phyloP scores from a whole-genome alignment of 2,888 invertebrate genomes.

The Leuctra nigra region DNA sequence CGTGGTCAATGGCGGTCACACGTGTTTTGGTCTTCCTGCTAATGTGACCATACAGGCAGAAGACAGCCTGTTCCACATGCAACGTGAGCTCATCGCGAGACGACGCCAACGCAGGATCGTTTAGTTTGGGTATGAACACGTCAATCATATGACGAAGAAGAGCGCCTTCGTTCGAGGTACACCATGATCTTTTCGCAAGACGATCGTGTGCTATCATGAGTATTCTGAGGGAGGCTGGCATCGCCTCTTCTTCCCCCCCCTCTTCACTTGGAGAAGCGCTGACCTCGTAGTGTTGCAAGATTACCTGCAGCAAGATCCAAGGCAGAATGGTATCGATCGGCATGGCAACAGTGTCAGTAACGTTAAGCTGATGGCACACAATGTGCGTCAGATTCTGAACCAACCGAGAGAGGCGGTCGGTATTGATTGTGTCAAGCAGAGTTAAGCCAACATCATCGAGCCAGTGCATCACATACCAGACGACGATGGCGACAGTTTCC shows the following conservation, averaged over 20 bases:
- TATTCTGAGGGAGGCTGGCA: slow-evolving; percentile 67
- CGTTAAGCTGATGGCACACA: slow-evolving; percentile 70
- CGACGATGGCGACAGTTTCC: too few relatives aligned
- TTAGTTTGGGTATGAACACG: slow-evolving; percentile 51
- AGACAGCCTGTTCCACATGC: slow-evolving; percentile 77
- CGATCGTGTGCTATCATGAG: slow-evolving; percentile 80
- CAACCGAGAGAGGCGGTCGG: slow-evolving; percentile 50
- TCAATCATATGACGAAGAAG: slow-evolving; percentile 72
- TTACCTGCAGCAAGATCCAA: slow-evolving; percentile 77
- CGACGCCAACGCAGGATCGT: slow-evolving; percentile 41
- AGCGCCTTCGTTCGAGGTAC: slow-evolving; percentile 67
- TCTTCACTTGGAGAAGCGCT: too few relatives aligned
- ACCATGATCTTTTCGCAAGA: slow-evolving; percentile 70
- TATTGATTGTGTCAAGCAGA: too few relatives aligned
- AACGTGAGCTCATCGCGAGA: slow-evolving; percentile 63
- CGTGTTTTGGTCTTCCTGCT: slow-evolving; percentile 61
- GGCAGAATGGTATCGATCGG: slow-evolving; percentile 66
- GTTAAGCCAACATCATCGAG: too few relatives aligned
- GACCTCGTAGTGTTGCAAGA: slow-evolving; percentile 54
- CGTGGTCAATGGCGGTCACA: too few relatives aligned
- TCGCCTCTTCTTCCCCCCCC: slow-evolving; percentile 43
- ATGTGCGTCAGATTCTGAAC: slow-evolving; percentile 69
- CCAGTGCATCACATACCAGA: too few relatives aligned
- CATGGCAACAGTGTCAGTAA: slow-evolving; percentile 54
- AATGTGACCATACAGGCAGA: slow-evolving; percentile 80